These are phyloP conservation scores for Eupithecia subfuscata DNA, from an alignment of 2,888 invertebrate genomes.

Conservation along the genomic window DNA sequence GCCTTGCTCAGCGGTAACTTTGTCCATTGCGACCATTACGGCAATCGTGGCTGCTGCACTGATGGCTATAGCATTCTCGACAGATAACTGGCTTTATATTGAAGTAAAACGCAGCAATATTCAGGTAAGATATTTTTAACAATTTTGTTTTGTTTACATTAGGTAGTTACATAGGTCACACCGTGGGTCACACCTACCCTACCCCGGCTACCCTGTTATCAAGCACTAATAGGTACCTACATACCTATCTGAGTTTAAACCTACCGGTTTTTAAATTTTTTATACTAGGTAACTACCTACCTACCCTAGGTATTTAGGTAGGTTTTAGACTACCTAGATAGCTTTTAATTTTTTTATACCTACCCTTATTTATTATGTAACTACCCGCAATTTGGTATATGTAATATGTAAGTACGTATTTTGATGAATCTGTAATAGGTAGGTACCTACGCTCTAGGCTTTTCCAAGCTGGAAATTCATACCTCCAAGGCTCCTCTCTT, in stretches of 20 bases:
- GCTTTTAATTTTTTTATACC: no score
- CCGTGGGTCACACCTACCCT: not conserved
- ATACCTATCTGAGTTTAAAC: no score
- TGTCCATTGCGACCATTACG: conserved; percentile 97
- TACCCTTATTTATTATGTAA: no score
- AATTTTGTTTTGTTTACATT: conserved; percentile 23
- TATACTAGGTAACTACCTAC: not conserved
- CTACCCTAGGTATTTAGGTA: conserved; percentile 12
- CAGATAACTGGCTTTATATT: conserved; percentile 98
- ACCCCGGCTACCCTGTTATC: not conserved
- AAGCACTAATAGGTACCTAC: no score
- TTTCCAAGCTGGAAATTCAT: not conserved
- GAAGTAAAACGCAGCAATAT: conserved; percentile 95
- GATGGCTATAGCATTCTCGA: conserved; percentile 96
- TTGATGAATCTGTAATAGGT: no score
- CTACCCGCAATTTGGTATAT: no score
- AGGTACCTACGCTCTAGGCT: not conserved
- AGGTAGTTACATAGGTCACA: no score
- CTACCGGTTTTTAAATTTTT: no score
- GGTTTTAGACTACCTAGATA: no score
- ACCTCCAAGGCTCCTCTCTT: no score
- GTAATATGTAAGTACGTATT: no score
- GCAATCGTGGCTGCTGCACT: conserved; percentile 97
- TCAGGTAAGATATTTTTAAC: conserved; percentile 85
- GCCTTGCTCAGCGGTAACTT: conserved; percentile 97